These are phyloP conservation scores for Cephus pulcher DNA, from an alignment of 2,888 invertebrate species.

Conservation along the genomic window DNA sequence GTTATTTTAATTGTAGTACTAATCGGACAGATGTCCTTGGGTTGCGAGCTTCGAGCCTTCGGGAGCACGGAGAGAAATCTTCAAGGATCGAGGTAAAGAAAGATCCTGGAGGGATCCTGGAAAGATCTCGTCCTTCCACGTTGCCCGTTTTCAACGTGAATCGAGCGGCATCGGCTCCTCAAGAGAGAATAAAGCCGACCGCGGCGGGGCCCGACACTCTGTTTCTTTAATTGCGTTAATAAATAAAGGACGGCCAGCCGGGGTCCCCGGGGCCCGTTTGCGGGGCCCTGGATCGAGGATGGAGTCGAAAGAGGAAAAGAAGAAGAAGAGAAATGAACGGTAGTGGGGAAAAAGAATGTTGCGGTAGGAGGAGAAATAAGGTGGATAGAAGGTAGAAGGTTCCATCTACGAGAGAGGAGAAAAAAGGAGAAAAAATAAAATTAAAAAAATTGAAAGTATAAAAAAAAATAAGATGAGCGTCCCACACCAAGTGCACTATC, in stretches of 20 bases:
- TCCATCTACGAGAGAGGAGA: conserved; percentile 14
- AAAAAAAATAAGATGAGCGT: too few species aligned
- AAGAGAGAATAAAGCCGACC: conserved; percentile 59
- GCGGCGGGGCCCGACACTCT: conserved; percentile 58
- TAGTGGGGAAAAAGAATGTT: conserved; percentile 25
- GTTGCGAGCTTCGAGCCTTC: too few species aligned
- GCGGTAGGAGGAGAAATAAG: conserved; percentile 25
- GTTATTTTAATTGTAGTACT: too few species aligned
- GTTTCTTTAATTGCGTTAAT: conserved; percentile 66
- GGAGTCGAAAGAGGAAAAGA: conserved; percentile 14
- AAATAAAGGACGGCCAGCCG: conserved; percentile 61
- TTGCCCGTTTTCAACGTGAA: conserved; percentile 1
- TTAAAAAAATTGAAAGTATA: conserved; percentile 10
- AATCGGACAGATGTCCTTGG: too few species aligned
- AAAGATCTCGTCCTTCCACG: too few species aligned
- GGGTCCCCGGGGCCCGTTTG: conserved; percentile 23
- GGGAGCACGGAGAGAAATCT: too few species aligned
- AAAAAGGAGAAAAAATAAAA: conserved; percentile 12
- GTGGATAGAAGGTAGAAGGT: too few species aligned
- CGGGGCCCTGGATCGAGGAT: conserved; percentile 12
- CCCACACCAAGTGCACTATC: neutral
- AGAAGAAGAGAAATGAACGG: conserved; percentile 10
- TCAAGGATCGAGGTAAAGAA: too few species aligned
- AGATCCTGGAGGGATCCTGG: too few species aligned
- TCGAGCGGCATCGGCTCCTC: conserved; percentile 44